Percentiles rank a stretch among this genome's conserved stretches.
Conservation (phyloP, 2,888 invertebrate species). For the Eupithecia tripunctaria region DNA sequence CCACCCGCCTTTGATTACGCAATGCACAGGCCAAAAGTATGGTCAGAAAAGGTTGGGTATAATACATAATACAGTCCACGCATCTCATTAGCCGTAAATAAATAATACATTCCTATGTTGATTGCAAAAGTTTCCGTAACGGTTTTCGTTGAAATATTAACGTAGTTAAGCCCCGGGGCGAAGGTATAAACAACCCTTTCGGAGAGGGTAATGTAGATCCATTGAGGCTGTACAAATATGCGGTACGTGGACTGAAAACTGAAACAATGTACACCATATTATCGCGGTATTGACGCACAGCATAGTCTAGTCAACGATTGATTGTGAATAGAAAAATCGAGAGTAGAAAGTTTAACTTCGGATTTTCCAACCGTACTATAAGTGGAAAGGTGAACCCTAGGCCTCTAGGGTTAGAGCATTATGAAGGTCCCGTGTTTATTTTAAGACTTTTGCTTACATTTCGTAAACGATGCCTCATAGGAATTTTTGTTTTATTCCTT, state of each 20-base stretch:
- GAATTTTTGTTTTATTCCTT: too few species aligned
- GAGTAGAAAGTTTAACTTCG: too few species aligned
- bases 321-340: too few species aligned
- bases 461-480: too few species aligned
- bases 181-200: neutral
- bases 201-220: neutral
- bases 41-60: neutral
- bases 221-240: neutral
- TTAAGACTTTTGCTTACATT: too few species aligned
- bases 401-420: too few species aligned
- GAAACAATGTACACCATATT: neutral
- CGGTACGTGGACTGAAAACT: conserved; percentile 1
- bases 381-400: too few species aligned
- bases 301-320: too few species aligned
- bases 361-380: too few species aligned
- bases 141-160: conserved; percentile 16
- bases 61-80: neutral
- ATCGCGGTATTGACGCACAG: neutral
- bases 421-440: too few species aligned
- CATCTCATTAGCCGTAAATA: conserved; percentile 1
- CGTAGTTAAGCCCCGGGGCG: conserved; percentile 6
- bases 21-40: neutral
- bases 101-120: conserved; percentile 4
- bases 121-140: conserved; percentile 14
- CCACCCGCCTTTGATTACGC: neutral